Base-by-base conservation (phyloP, 2,113 vertebrate species). In the Nyctereutes procyonoides region DNA sequence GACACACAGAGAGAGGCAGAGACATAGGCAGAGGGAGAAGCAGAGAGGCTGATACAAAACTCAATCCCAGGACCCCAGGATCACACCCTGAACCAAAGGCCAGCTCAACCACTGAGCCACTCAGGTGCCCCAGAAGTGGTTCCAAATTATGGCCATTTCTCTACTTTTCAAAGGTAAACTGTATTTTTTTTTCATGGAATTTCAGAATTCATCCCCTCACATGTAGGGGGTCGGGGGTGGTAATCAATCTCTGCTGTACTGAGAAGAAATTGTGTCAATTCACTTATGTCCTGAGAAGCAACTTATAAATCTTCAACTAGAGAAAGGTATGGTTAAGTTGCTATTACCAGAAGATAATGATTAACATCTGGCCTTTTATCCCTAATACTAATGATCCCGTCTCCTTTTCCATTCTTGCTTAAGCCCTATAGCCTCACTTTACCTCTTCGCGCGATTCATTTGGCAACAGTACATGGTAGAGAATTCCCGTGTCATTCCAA, bases 211-310 rank as follows among this genome's bases (percentile, higher is more conserved):
- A 93, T 67, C 16, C 22, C 26, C 24, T 10, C 11, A 73, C 5
- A 6, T 10, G 3, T 3, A 3, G 16, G 1, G 3, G 0, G 2
- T 3, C 3, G 13, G 1, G 3, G 30, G 76, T 8, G 28, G 22
- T 60, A 14, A n/a, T 19, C 69, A 81, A n/a, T 3, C 10, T 43
- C 67, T 15, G 1, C 43, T 76, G 28, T 55, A 81, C 19, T 58
- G 17, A 74, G 6, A 53, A 12, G 6, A 58, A 92, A 77, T 16
- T 63, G 7, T 11, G 58, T 74, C 90, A 2, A 69, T 83, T 79
- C 53, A 60, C 5, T 22, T 43, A 38, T 1, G 69, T 56, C 71
- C 62, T 67, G 32, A 91, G 74, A 93, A 93, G 28, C 56, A 97
- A 89, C 55, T 92, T 58, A 55, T 22, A 19, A 51, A 83, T 81